Base-by-base conservation (phyloP, 2,113 vertebrate species). In the Fulica atra region DNA sequence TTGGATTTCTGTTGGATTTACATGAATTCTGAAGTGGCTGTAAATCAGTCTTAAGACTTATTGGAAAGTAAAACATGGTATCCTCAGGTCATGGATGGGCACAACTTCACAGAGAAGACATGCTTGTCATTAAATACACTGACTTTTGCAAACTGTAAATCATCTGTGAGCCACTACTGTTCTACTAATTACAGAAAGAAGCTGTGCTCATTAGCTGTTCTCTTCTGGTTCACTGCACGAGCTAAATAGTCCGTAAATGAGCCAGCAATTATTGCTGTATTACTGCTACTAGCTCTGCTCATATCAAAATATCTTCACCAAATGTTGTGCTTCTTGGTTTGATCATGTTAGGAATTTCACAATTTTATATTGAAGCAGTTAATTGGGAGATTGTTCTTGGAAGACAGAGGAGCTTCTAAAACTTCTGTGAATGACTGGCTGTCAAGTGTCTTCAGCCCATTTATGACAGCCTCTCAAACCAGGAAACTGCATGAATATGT, bases 151-250 rank as follows among this genome's bases (percentile, higher is more conserved):
- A 98, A 98, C 98, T 98, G 98, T 98, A 99, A 98, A 98, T 98
- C 98, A 98, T 98, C 98, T 98, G 98, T 97, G 98, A 99, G 98
- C 97, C 98, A 98, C 98, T 98, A 98, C 98, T 99, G 98, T 98
- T 98, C 98, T 91, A 97, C 98, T 99, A 99, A 99, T 99, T 99
- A 98, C 98, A 98, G 98, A 98, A 98, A 98, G 99, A 99, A 98
- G 98, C 99, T 99, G 98, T 98, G 98, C 99, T 99, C 99, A 99
- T 99, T 99, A 99, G 97, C 98, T 98, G 97, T 98, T 98, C 98
- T 99, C 98, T 98, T 99, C 98, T 99, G 98, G 98, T 98, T 99
- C 98, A 98, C 98, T 98, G 98, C 98, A 98, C 98, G 98, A 99
- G 98, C 98, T 99, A 99, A 99, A 99, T 99, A 99, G 98, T 98